phyloP scores from a whole-genome alignment of 1,140 invertebrate species.

The Lethrus apterus region DNA sequence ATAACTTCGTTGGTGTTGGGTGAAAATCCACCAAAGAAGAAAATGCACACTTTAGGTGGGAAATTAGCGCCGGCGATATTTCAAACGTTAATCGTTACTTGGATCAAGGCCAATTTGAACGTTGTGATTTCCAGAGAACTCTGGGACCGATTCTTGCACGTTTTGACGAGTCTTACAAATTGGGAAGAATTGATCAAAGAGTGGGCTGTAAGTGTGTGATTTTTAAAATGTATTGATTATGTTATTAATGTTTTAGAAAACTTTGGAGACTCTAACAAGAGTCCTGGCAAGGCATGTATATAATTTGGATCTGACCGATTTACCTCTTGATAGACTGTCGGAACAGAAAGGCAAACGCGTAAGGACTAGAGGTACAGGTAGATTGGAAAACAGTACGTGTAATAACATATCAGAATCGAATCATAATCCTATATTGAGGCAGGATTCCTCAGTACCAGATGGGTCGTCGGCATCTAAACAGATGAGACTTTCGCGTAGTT shows the following conservation, averaged over 20 bases:
- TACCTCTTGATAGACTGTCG: constrained; percentile 76
- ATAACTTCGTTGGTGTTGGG: constrained; percentile 87
- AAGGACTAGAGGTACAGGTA: constrained; percentile 23
- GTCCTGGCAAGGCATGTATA: constrained; percentile 91
- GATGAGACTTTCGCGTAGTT: constrained; percentile 43
- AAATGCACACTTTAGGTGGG: constrained; percentile 70
- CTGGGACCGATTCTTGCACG: constrained; percentile 90
- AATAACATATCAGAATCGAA: constrained; percentile 11
- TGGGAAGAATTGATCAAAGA: constrained; percentile 95
- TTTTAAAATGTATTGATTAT: not conserved
- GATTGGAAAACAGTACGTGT: constrained; percentile 26
- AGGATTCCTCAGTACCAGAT: constrained; percentile 35
- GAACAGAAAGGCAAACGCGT: constrained; percentile 59
- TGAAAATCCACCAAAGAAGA: constrained; percentile 64
- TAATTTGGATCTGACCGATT: constrained; percentile 80
- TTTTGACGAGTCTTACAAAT: constrained; percentile 80
- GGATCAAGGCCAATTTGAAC: constrained; percentile 96
- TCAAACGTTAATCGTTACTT: constrained; percentile 93
- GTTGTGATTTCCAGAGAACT: constrained; percentile 74
- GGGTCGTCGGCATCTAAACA: constrained; percentile 25
- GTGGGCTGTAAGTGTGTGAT: constrained; percentile 87
- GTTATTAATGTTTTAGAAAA: constrained; percentile 63
- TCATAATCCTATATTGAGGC: constrained; percentile 24
- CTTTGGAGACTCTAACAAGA: constrained; percentile 88
- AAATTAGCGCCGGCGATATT: constrained; percentile 86